Conservation (phyloP, 2,113 vertebrate species). For the Chitala chitala region DNA sequence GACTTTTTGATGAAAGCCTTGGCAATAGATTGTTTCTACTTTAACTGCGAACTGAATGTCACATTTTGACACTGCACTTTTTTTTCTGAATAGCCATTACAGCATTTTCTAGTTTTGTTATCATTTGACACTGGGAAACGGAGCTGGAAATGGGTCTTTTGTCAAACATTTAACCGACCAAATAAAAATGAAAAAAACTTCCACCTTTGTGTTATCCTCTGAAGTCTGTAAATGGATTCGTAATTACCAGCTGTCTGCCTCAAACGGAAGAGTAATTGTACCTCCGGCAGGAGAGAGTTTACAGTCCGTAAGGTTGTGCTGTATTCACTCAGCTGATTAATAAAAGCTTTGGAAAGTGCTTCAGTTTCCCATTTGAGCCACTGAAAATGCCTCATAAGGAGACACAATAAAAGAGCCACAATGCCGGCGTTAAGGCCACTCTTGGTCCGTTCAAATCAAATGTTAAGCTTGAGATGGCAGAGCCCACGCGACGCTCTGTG, state of each 20-base stretch:
- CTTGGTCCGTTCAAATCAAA: neutral
- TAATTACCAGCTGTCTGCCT: conserved; percentile 34
- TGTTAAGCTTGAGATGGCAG: neutral
- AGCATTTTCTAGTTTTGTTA: neutral
- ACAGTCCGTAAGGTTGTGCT: neutral
- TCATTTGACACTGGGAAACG: conserved; percentile 4
- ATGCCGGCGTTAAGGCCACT: neutral
- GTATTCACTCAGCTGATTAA: conserved; percentile 24
- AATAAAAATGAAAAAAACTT: conserved; percentile 10
- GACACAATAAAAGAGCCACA: neutral
- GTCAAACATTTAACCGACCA: conserved; percentile 18
- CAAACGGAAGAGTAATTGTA: conserved; percentile 30
- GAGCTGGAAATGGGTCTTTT: conserved; percentile 6
- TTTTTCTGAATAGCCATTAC: neutral
- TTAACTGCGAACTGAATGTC: neutral
- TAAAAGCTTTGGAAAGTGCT: conserved; percentile 12
- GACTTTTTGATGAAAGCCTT: neutral
- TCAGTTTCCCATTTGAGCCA: conserved; percentile 3
- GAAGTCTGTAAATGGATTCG: conserved; percentile 32
- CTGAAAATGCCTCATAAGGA: neutral
- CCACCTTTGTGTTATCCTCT: conserved; percentile 24
- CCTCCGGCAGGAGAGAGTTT: conserved; percentile 29
- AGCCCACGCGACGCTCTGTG: neutral
- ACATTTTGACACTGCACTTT: neutral
- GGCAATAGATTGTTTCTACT: neutral